Evolutionary conservation across 2,888 invertebrate genomes (phyloP), one percentile per base, ranked within the genome.

Genomic region (Gisinianus flammeolus): DNA sequence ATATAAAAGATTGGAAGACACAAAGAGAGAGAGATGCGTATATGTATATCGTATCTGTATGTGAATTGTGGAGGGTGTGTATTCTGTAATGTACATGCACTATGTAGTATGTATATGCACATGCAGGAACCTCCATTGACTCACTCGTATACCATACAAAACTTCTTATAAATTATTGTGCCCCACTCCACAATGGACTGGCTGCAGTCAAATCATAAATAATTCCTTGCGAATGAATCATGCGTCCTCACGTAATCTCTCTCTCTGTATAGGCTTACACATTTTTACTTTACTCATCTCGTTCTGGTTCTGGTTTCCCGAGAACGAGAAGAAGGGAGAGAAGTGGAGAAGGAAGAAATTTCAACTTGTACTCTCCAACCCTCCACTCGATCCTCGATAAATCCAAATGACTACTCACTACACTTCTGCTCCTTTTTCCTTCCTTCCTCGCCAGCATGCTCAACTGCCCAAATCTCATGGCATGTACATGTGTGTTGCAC

Each of bases 221-320:
- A 79, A 79, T 79, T 79, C 79, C 71, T 79, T 64, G 75, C 62
- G 76, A 72, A 76, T 79, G 79, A 79, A 76, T 79, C 79, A 79
- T 79, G 79, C 79, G 76, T 79, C 71, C 79, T 76, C 79, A 79
- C 79, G 79, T 76, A 44, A 44, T 44, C 44, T 44, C 44, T 44
- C 44, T 44, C 35, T 35, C 35, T 44, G 44, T 44, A 44, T 44
- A 44, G 19, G 19, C 19, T 44, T 44, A 44, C 44, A 16, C 44
- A 44, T 44, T 44, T 6, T 44, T 6, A 44, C 19, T 44, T 6
- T 44, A 2, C 6, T 44, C 44, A 1, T 44, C 44, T 44, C 44
- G 44, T 44, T 19, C 44, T 44, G 16, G 6, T 44, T 6, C 44
- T 44, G 16, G 44, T 44, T 16, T 19, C 44, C 44, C 44, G n/a